phyloP scores from a whole-genome alignment of 2,797 vertebrate genomes.

The Hydrocynus forskahlii region DNA sequence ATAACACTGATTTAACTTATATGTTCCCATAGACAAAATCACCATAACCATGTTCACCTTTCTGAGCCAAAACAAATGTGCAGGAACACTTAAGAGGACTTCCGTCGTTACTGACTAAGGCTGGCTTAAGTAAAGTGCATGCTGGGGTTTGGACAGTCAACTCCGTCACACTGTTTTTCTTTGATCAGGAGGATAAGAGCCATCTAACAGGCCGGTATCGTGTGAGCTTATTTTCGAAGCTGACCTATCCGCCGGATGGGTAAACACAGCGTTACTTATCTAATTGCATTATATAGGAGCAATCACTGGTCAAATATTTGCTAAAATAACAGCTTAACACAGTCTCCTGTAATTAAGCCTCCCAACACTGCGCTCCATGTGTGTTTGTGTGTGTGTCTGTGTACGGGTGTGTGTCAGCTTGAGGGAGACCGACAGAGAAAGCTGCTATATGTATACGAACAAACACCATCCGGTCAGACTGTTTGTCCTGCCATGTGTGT shows the following conservation, averaged over 20 bases:
- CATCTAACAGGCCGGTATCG: conserved; percentile 24
- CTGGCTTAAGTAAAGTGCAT: not conserved
- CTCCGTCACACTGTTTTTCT: conserved; percentile 26
- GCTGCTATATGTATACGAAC: not conserved
- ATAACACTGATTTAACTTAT: not conserved
- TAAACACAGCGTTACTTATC: conserved; percentile 52
- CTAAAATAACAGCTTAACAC: conserved; percentile 56
- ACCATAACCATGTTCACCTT: not conserved
- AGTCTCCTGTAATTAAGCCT: conserved; percentile 45
- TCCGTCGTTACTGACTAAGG: not conserved
- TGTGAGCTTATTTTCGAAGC: conserved; percentile 35
- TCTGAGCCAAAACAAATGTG: not conserved
- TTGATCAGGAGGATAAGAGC: conserved; percentile 30
- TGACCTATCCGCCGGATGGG: conserved; percentile 37
- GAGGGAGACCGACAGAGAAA: conserved; percentile 1
- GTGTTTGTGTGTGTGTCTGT: conserved; percentile 9
- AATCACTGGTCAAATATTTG: conserved; percentile 55
- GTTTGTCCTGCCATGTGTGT: not conserved
- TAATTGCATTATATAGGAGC: conserved; percentile 50
- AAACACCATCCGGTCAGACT: conserved; percentile 14
- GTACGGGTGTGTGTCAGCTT: not conserved
- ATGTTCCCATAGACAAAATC: not conserved
- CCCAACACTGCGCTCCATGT: conserved; percentile 13
- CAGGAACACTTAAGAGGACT: not conserved
- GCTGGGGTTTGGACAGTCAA: not conserved